These are phyloP conservation scores for Oasisia sp. DNA, from an alignment of 2,888 invertebrate species.

Conservation along the genomic window DNA sequence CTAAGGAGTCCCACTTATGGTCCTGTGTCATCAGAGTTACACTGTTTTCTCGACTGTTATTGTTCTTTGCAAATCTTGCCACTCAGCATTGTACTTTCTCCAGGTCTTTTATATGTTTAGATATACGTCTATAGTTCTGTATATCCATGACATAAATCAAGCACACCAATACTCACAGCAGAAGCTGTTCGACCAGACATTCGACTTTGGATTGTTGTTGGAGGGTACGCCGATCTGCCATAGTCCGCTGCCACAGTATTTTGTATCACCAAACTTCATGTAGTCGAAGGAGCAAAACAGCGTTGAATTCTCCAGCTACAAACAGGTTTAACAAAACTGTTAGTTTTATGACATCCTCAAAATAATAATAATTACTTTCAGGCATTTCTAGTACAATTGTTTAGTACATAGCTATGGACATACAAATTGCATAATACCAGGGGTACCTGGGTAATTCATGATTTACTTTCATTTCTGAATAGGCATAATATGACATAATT, in stretches of 20 bases:
- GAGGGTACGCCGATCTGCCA: conserved; percentile 42
- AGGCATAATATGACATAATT: too few species aligned
- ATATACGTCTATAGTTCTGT: too few species aligned
- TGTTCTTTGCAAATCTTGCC: too few species aligned
- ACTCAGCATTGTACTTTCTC: too few species aligned
- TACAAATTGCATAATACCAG: too few species aligned
- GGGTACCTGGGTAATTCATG: too few species aligned
- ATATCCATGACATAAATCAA: background rate
- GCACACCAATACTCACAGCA: conserved; percentile 42
- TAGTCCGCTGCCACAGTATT: conserved; percentile 43
- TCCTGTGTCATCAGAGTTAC: too few species aligned
- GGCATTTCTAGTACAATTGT: background rate
- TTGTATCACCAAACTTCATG: conserved; percentile 37
- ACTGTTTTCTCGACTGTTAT: too few species aligned
- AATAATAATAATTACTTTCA: background rate
- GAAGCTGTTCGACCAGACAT: conserved; percentile 42
- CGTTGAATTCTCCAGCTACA: conserved; percentile 41
- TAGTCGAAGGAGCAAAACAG: conserved; percentile 46
- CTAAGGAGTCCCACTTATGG: too few species aligned
- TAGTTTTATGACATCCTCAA: background rate
- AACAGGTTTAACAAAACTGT: conserved; percentile 25
- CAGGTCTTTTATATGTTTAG: too few species aligned
- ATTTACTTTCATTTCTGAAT: too few species aligned
- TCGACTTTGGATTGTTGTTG: conserved; percentile 33
- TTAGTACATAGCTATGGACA: background rate